Evolutionary conservation across 2,888 invertebrate species (phyloP).

Genomic region (Agrilus mali): DNA sequence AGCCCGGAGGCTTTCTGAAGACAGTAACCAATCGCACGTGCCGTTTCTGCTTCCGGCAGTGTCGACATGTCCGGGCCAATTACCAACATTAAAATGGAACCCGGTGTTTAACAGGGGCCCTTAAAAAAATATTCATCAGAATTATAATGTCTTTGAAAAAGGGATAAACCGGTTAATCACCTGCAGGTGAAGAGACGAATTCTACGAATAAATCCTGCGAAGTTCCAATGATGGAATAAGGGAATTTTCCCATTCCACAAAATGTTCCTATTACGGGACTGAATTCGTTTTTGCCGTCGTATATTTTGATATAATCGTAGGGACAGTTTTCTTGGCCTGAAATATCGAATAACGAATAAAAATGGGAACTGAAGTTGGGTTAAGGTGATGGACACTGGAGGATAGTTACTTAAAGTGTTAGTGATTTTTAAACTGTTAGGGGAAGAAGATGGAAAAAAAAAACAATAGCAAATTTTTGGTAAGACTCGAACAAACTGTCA

Average conservation of each 20-base stretch:
- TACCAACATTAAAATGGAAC: constrained; percentile 89
- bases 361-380: too few species aligned
- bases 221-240: constrained; percentile 87
- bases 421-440: too few species aligned
- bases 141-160: background rate
- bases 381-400: too few species aligned
- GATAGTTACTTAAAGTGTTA: too few species aligned
- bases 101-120: constrained; percentile 83
- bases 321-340: constrained; percentile 74
- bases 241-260: constrained; percentile 88
- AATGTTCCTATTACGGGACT: constrained; percentile 82
- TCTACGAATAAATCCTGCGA: constrained; percentile 81
- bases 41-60: constrained; percentile 78
- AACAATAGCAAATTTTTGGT: too few species aligned
- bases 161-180: constrained; percentile 25
- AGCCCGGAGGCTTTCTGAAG: constrained; percentile 65
- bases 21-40: constrained; percentile 79
- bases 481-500: too few species aligned
- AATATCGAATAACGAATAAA: constrained; percentile 6
- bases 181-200: constrained; percentile 80
- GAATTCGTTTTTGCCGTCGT: constrained; percentile 80
- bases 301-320: constrained; percentile 78
- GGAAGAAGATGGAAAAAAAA: too few species aligned
- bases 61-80: constrained; percentile 87
- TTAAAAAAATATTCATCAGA: constrained; percentile 17